Conservation (phyloP, 1,140 invertebrate genomes). For the Panonychus citri region DNA sequence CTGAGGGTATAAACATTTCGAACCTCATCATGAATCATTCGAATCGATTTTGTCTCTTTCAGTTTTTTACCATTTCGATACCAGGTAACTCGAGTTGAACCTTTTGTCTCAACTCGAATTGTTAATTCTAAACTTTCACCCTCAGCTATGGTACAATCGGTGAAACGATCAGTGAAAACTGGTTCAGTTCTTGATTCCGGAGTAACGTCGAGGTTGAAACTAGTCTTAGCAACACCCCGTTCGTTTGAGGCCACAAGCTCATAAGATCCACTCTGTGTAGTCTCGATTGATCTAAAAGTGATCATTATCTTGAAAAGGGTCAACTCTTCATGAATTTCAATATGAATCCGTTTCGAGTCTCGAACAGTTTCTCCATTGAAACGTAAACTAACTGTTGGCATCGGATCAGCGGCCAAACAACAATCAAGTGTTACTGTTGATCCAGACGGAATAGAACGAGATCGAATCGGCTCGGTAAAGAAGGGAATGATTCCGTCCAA, state of each 20-base stretch:
- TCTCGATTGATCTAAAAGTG: conserved; percentile 48
- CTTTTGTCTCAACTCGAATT: background rate
- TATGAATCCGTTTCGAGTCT: conserved; percentile 36
- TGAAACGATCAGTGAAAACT: conserved; percentile 2
- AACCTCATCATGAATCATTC: conserved; percentile 3
- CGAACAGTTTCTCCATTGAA: conserved; percentile 44
- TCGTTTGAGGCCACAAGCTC: conserved; percentile 64
- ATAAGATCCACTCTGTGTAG: conserved; percentile 60
- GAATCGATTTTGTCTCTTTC: conserved; percentile 1
- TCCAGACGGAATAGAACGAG: conserved; percentile 24
- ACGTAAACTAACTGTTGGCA: conserved; percentile 45
- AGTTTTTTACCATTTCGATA: conserved; percentile 1
- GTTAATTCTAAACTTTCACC: conserved; percentile 3
- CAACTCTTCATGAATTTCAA: conserved; percentile 56
- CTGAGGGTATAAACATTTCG: background rate
- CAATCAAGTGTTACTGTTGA: conserved; percentile 25
- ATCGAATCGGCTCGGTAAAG: conserved; percentile 64
- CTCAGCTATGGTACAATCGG: background rate
- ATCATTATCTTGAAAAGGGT: conserved; percentile 64
- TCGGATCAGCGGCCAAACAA: conserved; percentile 68
- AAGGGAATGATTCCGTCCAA: conserved; percentile 73
- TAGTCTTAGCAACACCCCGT: conserved; percentile 61
- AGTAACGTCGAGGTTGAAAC: conserved; percentile 43
- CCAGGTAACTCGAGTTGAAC: conserved; percentile 2
- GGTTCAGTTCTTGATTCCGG: conserved; percentile 14